Evolutionary conservation across 1,140 invertebrate species (phyloP).

Genomic region (Aculops lycopersici): DNA sequence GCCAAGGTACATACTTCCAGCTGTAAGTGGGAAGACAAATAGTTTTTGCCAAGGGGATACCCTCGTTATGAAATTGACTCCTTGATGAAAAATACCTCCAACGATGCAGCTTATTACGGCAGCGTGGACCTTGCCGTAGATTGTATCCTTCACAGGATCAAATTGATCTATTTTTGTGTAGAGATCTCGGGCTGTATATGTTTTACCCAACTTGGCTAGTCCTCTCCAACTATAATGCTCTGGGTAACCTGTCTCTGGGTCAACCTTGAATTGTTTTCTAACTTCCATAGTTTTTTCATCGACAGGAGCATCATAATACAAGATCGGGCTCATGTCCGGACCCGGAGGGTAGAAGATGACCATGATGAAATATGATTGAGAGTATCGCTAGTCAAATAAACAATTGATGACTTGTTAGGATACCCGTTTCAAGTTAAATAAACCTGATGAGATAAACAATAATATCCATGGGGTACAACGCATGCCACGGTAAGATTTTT

Average conservation of each 20-base stretch:
- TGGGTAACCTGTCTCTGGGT: not conserved
- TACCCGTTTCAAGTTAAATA: too few relatives aligned
- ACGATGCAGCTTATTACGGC: not conserved
- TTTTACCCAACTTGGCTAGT: not conserved
- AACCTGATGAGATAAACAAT: too few relatives aligned
- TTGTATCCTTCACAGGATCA: not conserved
- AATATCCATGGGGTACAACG: too few relatives aligned
- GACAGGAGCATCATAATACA: not conserved
- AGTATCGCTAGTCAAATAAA: too few relatives aligned
- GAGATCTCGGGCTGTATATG: not conserved
- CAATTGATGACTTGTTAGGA: too few relatives aligned
- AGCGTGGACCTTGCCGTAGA: not conserved
- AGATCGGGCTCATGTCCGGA: not conserved
- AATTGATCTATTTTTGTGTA: not conserved
- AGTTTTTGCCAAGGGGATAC: not conserved
- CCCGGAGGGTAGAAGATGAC: too few relatives aligned
- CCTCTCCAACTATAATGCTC: not conserved
- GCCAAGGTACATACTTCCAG: not conserved
- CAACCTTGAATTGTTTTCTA: not conserved
- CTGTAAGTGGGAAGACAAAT: not conserved
- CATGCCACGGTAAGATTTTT: too few relatives aligned
- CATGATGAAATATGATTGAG: too few relatives aligned
- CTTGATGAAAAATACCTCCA: not conserved
- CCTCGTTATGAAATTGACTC: not conserved
- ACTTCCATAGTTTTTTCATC: not conserved